Evolutionary conservation across 2,888 invertebrate species (phyloP), one percentile per base, ranked within the genome.

Genomic region (Exephanes ischioxanthus): DNA sequence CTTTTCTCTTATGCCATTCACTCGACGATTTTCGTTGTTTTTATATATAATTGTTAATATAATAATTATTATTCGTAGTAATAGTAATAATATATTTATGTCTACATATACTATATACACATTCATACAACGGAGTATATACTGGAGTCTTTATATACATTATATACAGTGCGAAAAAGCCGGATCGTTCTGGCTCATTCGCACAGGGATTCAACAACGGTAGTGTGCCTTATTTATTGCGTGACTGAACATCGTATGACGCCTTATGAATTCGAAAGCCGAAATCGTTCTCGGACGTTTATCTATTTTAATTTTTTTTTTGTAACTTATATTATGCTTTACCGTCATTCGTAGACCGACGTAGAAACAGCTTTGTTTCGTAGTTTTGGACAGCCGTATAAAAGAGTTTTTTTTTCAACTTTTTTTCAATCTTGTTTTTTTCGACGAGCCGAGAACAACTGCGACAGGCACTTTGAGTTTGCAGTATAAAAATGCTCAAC

Each of bases 51-150:
- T 76, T 66, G 76, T 76, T 76, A 61, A 73, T 67, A 82, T 77
- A 75, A 79, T 83, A 68, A 75, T 79, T 16, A 70, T 80, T 26
- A 78, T 51, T 78, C 68, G 66, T 75, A 85, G 82, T 82, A 82
- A 85, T 85, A 75, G 75, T 80, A 76, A 82, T 85, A 76, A 85
- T 82, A 85, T 75, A 82, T 85, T 84, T 81, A 85, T 85, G 82
- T 82, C 79, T 82, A 79, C 79, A 85, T 85, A 79, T 82, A 85
- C 81, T 82, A 85, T 85, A 85, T 85, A 82, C 79, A 85, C 85
- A 80, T 84, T 84, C 76, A 76, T 84, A 84, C 84, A 84, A 84
- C 84, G 76, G 84, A 80, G 84, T 84, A 80, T 84, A 84, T 80
- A 84, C 48, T 84, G 72, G 84, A 80, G 84, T 77, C 80, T 80